phyloP scores from a whole-genome alignment of 2,797 vertebrate species.

The Tauraco hartlaubi region DNA sequence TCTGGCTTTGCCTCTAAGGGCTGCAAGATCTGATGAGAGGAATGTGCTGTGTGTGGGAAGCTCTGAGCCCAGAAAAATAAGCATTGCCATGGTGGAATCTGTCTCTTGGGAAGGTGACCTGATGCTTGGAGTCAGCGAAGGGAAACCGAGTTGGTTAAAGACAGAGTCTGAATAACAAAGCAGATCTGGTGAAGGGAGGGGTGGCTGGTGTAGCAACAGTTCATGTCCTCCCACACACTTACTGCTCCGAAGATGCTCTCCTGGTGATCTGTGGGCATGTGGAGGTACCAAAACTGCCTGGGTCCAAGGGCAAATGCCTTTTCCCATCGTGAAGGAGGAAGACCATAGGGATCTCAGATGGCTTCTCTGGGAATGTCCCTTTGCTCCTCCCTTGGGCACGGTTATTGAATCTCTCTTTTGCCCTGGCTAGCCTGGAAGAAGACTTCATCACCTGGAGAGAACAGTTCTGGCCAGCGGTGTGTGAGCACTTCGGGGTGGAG shows the following conservation, averaged over 20 bases:
- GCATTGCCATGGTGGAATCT: background rate
- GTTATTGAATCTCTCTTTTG: background rate
- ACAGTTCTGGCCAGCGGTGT: slow-evolving; percentile 98
- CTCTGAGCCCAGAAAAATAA: background rate
- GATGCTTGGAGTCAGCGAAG: fast-evolving
- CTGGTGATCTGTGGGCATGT: background rate
- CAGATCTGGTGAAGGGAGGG: background rate
- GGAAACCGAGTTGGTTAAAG: background rate
- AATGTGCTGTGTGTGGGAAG: background rate
- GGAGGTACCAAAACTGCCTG: background rate
- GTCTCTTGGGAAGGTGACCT: background rate
- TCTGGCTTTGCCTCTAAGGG: background rate
- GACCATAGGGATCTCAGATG: background rate
- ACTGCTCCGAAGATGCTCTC: background rate
- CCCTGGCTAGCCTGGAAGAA: slow-evolving; percentile 89
- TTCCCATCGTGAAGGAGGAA: background rate
- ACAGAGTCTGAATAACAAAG: background rate
- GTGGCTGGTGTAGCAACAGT: background rate
- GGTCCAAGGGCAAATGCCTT: background rate
- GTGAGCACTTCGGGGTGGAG: slow-evolving; percentile 97
- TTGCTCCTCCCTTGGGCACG: background rate
- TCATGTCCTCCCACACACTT: background rate
- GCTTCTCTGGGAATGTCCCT: background rate
- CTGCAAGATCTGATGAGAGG: background rate
- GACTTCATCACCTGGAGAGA: slow-evolving; percentile 98